Base-by-base conservation (phyloP, 2,113 vertebrate species). In the Pachyramphus minor region DNA sequence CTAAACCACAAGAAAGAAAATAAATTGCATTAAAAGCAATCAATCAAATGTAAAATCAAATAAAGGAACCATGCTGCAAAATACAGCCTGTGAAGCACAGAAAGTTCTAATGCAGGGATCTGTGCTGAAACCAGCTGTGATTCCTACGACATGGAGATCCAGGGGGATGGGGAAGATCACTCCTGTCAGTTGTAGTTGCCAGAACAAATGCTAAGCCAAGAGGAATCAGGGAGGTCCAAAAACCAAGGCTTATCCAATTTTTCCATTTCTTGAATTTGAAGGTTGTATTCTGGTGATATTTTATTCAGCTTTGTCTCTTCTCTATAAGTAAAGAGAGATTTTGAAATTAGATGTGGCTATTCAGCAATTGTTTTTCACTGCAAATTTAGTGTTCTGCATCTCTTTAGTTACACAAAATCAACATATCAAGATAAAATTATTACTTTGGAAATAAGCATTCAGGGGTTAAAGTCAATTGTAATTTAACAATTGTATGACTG, bases 1-100 rank as follows among this genome's bases (percentile, higher is more conserved):
- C 64, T 72, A 81, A 82, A 79, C 74, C 81, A 82, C 81, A 84
- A 94, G 53, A 94, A 94, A 89, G 80, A 60, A 92, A 89, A 91
- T 60, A 93, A 94, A 95, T 89, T 37, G 14, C 69, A 84, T 87
- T 91, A 60, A 92, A 96, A 91, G 25, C 52, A 73, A 89, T 93
- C 50, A 73, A 42, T 86, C 41, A 72, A 63, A 89, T 58, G 25
- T 31, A 81, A 81, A 91, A 91, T 84, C 45, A 87, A 89, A 95
- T 91, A 78, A 91, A 89, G 49, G 44, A 89, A 82, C 82, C 45
- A 27, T 19, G n/a, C 67, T 96, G 71, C 74, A 72, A 85, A 92
- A 76, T 50, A 42, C 35, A 80, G 77, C 4, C 47, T 77, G 62
- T 64, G 93, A 87, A 62, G 84, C 27, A 45, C 41, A 89, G 77